A percentile compares a stretch with the other conserved stretches of the same genome.
Conservation (phyloP, 2,888 invertebrate genomes). For the Drosophila peninsularis region DNA sequence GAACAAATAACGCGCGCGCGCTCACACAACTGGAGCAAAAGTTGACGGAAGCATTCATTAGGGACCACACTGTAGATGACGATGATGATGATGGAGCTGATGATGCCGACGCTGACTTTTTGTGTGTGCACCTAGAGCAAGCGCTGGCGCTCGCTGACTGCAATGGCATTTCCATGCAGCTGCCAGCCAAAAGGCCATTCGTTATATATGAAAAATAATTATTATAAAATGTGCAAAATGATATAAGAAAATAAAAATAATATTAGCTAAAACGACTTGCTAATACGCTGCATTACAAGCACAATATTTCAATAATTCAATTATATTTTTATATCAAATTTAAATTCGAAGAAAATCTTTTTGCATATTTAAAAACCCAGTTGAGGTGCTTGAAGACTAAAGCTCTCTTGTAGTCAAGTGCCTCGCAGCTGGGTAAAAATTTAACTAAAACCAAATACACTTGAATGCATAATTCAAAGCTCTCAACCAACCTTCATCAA, state of each 20-base stretch:
- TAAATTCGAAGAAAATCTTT: no score
- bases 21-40: constrained; percentile 36
- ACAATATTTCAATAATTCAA: no score
- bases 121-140: constrained; percentile 50
- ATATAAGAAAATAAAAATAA: no score
- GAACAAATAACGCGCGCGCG: neutral
- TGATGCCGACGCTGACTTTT: constrained; percentile 22
- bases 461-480: neutral
- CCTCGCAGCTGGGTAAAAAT: neutral
- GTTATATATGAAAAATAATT: constrained; percentile 28
- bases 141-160: constrained; percentile 15
- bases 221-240: constrained; percentile 5
- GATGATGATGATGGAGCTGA: constrained; percentile 7
- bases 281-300: no score
- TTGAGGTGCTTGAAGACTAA: neutral
- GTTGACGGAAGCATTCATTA: constrained; percentile 58
- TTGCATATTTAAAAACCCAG: no score
- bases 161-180: constrained; percentile 50
- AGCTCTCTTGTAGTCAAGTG: neutral
- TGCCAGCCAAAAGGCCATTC: constrained; percentile 52
- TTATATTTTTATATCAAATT: no score
- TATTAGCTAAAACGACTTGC: no score
- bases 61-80: constrained; percentile 43
- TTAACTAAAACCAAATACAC: constrained; percentile 2
- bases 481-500: neutral